Base-by-base conservation (phyloP, 1,140 invertebrate genomes). In the Drosophila sulfurigaster region DNA sequence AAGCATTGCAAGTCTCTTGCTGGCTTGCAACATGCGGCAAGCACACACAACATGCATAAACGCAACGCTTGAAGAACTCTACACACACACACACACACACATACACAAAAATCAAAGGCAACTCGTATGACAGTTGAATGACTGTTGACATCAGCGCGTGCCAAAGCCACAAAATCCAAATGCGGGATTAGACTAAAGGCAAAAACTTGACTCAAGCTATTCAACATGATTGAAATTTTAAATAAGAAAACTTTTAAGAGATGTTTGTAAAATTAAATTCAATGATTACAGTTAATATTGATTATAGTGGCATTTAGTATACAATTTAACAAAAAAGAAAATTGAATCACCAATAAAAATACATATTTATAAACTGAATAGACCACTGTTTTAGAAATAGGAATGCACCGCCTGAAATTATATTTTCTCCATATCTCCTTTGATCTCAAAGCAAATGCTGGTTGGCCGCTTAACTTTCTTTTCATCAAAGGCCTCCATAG, bases 61-160 rank as follows among this genome's bases (percentile, higher is more conserved):
- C 58, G 71, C 30, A 70, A 76, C 62, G 74, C 66, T 76, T 75
- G 60, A 59, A 72, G 57, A 72, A 72, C 76, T 71, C 66, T 70
- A 46, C 48, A 65, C 5, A 49, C n/a, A 41, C 11, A 15, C 16
- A 41, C 25, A 41, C 13, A 46, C 16, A 30, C 20, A 59, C 1
- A 30, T 10, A 6, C 10, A 54, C 5, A 52, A 49, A 5, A 51
- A 72, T 82, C 63, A 83, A 76, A 67, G 60, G 71, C 65, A 70
- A 48, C 60, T 58, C 79, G 43, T 68, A 83, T 79, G 82, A 67
- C 32, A 77, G 81, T 85, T 77, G 73, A 79, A 60, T 63, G 72
- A 51, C 72, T 69, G 67, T 70, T 69, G 71, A 74, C 71, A 75
- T 62, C 72, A 86, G 80, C 82, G 82, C 81, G 82, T 85, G 81